Conservation (phyloP, 1,140 invertebrate genomes). For the Brachionus asplanchnoidis region DNA sequence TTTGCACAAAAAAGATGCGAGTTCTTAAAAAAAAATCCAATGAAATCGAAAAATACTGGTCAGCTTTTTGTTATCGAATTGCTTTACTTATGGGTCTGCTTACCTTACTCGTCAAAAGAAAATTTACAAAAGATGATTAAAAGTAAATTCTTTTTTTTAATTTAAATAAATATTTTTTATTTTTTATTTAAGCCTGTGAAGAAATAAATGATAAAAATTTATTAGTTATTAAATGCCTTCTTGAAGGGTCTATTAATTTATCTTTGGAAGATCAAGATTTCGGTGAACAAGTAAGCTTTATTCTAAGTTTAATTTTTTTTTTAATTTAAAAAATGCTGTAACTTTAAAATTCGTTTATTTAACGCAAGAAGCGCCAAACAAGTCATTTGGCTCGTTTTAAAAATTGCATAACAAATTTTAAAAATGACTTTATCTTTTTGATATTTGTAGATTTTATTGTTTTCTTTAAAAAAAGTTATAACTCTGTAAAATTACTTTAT, state of each 20-base stretch:
- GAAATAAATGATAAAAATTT: constrained; percentile 46
- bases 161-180: neutral
- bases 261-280: constrained; percentile 50
- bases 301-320: neutral
- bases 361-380: too few relatives aligned
- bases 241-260: constrained; percentile 53
- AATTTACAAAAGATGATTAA: constrained; percentile 58
- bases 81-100: constrained; percentile 68
- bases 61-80: constrained; percentile 66
- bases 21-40: constrained; percentile 49
- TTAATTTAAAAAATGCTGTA: neutral
- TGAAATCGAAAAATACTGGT: constrained; percentile 52
- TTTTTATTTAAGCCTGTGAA: neutral
- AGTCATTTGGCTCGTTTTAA: too few relatives aligned
- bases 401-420: too few relatives aligned
- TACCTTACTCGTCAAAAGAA: constrained; percentile 62
- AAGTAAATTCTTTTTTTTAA: neutral
- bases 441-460: too few relatives aligned
- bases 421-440: too few relatives aligned
- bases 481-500: too few relatives aligned
- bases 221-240: constrained; percentile 51
- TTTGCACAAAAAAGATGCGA: constrained; percentile 54
- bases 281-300: constrained; percentile 48
- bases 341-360: neutral
- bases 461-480: too few relatives aligned